Base-by-base conservation (phyloP, 2,113 vertebrate genomes). In the Cyprinodon brontotheroides region DNA sequence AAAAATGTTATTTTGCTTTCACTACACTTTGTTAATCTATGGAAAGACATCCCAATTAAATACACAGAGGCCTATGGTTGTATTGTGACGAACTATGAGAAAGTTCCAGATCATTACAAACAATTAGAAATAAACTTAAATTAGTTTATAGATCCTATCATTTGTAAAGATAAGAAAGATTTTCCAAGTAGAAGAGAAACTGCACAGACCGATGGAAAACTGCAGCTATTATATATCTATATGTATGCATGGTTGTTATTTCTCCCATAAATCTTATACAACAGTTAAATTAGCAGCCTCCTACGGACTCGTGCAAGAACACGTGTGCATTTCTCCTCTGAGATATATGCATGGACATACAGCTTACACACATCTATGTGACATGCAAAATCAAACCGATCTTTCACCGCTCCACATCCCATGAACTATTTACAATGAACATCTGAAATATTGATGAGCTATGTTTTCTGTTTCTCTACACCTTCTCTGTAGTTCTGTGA, bases 381-480 rank as follows among this genome's bases (percentile, higher is more conserved):
- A 89, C 88, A 89, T 45, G 62, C 72, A 70, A 71, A 87, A 87
- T 92, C 87, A 91, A 88, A 87, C 87, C 84, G 79, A 82, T 75
- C 83, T 79, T 75, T 82, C 76, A 17, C 79, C 72, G 79, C 79
- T 83, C 74, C 79, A 80, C 80, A 84, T 84, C 79, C 71, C 88
- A 92, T 92, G 77, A 87, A 92, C 84, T 92, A 92, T 92, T 93
- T 85, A 93, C 91, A 81, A 87, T 90, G 81, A 86, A 89, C 91
- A 86, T 82, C 20, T 93, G 86, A 90, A 93, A 91, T 81, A 92
- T 92, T 89, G 75, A 93, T 90, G 74, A 81, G 68, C 74, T 79
- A 85, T 91, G 77, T 90, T 92, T 91, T 83, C 88, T 87, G 68
- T 89, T 84, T 80, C 84, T 86, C 74, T 70, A 75, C 78, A 87